phyloP scores from a whole-genome alignment of 1,140 invertebrate species.

The Papilio aristodemus region DNA sequence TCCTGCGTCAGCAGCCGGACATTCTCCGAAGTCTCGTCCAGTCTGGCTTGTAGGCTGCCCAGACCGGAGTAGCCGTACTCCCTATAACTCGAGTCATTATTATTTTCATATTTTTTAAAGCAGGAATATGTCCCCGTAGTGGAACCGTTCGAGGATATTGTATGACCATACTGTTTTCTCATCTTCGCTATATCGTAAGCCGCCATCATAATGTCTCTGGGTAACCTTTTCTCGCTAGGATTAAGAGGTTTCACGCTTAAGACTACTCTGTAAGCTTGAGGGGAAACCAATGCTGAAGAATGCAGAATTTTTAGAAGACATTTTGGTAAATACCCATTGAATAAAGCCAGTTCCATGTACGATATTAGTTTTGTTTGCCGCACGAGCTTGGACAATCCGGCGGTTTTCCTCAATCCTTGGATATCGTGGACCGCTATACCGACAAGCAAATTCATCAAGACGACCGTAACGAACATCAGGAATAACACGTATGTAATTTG shows the following conservation, averaged over 20 bases:
- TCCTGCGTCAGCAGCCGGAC: conserved; percentile 83
- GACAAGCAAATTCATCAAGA: conserved; percentile 86
- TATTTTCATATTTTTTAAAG: conserved; percentile 84
- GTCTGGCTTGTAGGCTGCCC: conserved; percentile 81
- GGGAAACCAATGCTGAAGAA: conserved; percentile 87
- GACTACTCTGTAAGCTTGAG: conserved; percentile 88
- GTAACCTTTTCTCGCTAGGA: conserved; percentile 88
- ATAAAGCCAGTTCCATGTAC: conserved; percentile 84
- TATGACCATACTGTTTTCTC: conserved; percentile 84
- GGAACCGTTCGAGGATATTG: conserved; percentile 83
- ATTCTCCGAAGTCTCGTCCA: conserved; percentile 83
- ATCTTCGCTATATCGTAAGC: conserved; percentile 88
- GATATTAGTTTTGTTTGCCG: conserved; percentile 85
- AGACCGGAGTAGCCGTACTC: conserved; percentile 80
- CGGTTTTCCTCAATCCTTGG: conserved; percentile 85
- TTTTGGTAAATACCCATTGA: conserved; percentile 84
- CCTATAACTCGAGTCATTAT: conserved; percentile 79
- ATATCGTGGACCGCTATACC: conserved; percentile 86
- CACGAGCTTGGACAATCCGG: conserved; percentile 84
- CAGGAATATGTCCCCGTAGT: conserved; percentile 81
- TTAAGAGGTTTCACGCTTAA: conserved; percentile 89
- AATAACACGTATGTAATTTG: conserved; percentile 84
- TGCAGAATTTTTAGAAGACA: conserved; percentile 86
- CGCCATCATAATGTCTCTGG: conserved; percentile 86
- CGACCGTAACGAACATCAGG: conserved; percentile 85